These are phyloP conservation scores for Pseudolaguvia tuberculata DNA, from an alignment of 2,113 vertebrate genomes.

Conservation along the genomic window DNA sequence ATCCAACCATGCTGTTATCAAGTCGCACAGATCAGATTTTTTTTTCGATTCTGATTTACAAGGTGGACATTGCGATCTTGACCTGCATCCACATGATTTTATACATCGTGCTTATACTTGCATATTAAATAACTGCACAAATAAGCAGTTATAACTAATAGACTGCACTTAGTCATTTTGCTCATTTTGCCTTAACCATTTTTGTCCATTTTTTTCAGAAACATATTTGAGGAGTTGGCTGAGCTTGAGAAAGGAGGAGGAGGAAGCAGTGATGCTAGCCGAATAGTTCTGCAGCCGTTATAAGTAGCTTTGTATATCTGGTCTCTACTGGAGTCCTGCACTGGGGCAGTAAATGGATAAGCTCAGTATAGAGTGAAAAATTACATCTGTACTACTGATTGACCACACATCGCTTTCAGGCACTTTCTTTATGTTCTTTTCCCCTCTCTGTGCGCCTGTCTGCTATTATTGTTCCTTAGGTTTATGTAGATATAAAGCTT, in stretches of 20 bases:
- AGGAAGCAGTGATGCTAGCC: slow-evolving; percentile 55
- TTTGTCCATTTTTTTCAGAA: slow-evolving; percentile 66
- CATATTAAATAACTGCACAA: too few relatives aligned
- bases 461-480: slow-evolving; percentile 31
- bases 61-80: too few relatives aligned
- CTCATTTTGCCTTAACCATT: neutral
- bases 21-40: too few relatives aligned
- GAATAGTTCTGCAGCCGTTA: slow-evolving; percentile 72
- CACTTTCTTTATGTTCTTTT: slow-evolving; percentile 39
- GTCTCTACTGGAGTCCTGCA: neutral
- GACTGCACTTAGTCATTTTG: neutral
- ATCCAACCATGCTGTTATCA: too few relatives aligned
- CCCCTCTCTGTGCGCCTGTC: slow-evolving; percentile 11
- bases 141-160: too few relatives aligned
- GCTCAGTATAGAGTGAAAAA: slow-evolving; percentile 34
- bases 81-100: too few relatives aligned
- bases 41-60: too few relatives aligned
- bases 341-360: slow-evolving; percentile 11
- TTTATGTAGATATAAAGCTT: slow-evolving; percentile 23
- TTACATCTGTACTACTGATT: slow-evolving; percentile 59
- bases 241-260: slow-evolving; percentile 79
- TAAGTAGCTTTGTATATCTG: slow-evolving; percentile 48
- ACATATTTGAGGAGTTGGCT: slow-evolving; percentile 89
- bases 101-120: too few relatives aligned
- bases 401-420: slow-evolving; percentile 44